Evolutionary conservation across 2,797 vertebrate genomes (phyloP), one percentile per base, ranked within the genome.

Genomic region (Rhinophrynus dorsalis): DNA sequence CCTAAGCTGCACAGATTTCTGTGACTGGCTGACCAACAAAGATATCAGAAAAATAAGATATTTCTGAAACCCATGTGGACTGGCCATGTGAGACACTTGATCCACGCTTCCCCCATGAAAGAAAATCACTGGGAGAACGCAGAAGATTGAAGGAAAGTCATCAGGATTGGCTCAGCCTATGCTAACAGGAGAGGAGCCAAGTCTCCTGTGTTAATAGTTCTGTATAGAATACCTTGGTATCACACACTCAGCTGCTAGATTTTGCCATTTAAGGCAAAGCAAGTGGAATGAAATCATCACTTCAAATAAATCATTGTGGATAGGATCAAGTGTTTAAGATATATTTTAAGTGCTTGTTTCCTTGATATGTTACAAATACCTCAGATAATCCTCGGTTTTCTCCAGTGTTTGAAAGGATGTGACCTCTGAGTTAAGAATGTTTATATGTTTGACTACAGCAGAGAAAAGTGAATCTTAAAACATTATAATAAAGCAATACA

Each of bases 241-340:
- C 40, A 44, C 27, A 3, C 23, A 18, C 8, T 38, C 32, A 59
- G 32, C 47, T 1, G 32, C 23, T 68, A 21, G 33, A 68, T 27
- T 50, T 20, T 40, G 13, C 44, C 23, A n/a, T 29, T 30, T 59
- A 59, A 59, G 33, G 55, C 18, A 50, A 50, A 17, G 10, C 18
- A 13, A 61, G 23, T 40, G 3, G 37, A 56, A 27, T 27, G 18
- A 58, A 32, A 54, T 44, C 35, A 58, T 37, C 11, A 42, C 27
- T 23, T 24, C 51, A 17, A 32, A 35, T 48, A 59, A 47, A 47
- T 67, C 38, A 33, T 23, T 59, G 5, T 35, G n/a, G 42, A 56
- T 10, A 23, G 64, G 64, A 67, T 67, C 38, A 67, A 67, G 40
- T 57, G 52, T 67, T 58, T 58, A 51, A 26, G 55, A 60, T 60